Percentiles rank a stretch among this genome's conserved stretches.
phyloP scores from a whole-genome alignment of 2,888 invertebrate genomes.

The Furcula furcula region DNA sequence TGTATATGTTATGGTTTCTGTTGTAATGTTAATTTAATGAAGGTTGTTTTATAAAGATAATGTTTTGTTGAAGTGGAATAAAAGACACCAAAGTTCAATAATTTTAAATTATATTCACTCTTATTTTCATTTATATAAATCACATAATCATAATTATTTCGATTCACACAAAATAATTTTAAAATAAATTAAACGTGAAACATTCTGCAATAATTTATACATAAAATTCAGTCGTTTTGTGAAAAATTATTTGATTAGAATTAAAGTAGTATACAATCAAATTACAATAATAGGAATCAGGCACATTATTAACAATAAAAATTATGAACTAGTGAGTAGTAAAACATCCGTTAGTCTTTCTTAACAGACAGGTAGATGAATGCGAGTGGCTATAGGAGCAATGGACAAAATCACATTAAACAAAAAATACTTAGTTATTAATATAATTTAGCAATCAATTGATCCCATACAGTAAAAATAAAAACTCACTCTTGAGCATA shows the following conservation, averaged over 20 bases:
- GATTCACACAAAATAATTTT: slow-evolving; percentile 79
- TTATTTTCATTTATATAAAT: slow-evolving; percentile 76
- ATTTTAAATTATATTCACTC: slow-evolving; percentile 76
- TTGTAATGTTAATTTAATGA: slow-evolving; percentile 15
- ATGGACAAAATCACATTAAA: slow-evolving; percentile 63
- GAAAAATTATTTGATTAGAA: slow-evolving; percentile 77
- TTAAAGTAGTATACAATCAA: slow-evolving; percentile 74
- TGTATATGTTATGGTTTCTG: too few relatives aligned
- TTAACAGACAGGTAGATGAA: slow-evolving; percentile 26
- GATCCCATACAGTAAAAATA: slow-evolving; percentile 67
- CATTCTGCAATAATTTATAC: slow-evolving; percentile 79
- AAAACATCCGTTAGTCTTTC: slow-evolving; percentile 42
- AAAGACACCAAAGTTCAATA: slow-evolving; percentile 50
- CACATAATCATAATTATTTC: slow-evolving; percentile 79
- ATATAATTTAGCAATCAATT: slow-evolving; percentile 50
- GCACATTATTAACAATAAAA: slow-evolving; percentile 64
- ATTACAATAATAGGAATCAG: slow-evolving; percentile 81
- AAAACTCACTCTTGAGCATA: slow-evolving; percentile 73
- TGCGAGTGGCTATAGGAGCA: slow-evolving; percentile 30
- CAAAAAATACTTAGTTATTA: slow-evolving; percentile 41
- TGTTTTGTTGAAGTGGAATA: too few relatives aligned
- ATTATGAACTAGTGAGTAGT: slow-evolving; percentile 67
- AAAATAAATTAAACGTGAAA: slow-evolving; percentile 77
- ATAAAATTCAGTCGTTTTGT: slow-evolving; percentile 78
- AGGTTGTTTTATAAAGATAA: too few relatives aligned